Percentiles rank a stretch among this genome's conserved stretches.
phyloP scores from a whole-genome alignment of 2,888 invertebrate genomes.

The Drosophila maculinotata region DNA sequence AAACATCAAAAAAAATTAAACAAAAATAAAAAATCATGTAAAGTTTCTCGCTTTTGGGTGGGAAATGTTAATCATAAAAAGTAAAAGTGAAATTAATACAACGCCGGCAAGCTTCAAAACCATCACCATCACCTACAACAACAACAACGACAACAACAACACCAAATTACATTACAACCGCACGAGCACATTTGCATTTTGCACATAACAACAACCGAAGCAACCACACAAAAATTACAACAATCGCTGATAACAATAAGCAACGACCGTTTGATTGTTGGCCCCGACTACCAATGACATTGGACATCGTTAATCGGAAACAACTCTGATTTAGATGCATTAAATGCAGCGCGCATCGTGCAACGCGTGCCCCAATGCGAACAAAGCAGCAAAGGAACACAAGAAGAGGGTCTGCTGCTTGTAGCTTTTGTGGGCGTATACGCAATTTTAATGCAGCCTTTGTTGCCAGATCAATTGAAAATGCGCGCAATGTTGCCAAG shows the following conservation, averaged over 20 bases:
- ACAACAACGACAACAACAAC: constrained; percentile 36
- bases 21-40: constrained; percentile 63
- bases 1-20: constrained; percentile 25
- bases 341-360: constrained; percentile 34
- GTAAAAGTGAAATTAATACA: constrained; percentile 81
- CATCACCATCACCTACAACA: constrained; percentile 17
- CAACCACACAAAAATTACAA: constrained; percentile 45
- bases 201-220: constrained; percentile 49
- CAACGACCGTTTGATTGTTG: constrained; percentile 45
- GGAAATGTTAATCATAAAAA: constrained; percentile 80
- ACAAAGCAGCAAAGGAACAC: constrained; percentile 5
- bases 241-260: constrained; percentile 68
- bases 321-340: constrained; percentile 45
- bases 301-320: constrained; percentile 16
- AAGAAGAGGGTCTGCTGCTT: constrained; percentile 1
- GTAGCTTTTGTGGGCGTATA: constrained; percentile 30
- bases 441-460: constrained; percentile 53
- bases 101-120: constrained; percentile 41
- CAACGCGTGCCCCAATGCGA: constrained; percentile 4
- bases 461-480: constrained; percentile 51
- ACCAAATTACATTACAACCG: constrained; percentile 66
- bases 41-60: constrained; percentile 77
- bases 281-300: constrained; percentile 60
- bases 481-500: constrained; percentile 45
- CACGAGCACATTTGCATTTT: constrained; percentile 73